Conservation (phyloP, 2,888 invertebrate genomes). For the Electrophaes corylata region DNA sequence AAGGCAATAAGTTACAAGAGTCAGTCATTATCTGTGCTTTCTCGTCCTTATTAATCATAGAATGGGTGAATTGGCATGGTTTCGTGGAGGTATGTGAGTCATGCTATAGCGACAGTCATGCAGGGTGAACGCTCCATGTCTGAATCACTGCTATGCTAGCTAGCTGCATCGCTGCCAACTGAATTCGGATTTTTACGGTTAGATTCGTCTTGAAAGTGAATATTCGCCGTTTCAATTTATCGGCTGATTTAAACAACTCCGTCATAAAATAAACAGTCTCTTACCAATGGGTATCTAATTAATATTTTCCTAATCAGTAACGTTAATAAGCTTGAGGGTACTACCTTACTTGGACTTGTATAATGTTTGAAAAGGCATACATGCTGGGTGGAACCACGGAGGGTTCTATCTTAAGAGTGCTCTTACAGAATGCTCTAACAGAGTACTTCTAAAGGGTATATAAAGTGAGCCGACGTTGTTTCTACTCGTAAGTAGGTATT, state of each 20-base stretch:
- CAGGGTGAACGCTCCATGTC: conserved; percentile 53
- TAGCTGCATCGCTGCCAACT: conserved; percentile 26
- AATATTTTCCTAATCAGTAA: too few species aligned
- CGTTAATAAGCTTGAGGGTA: too few species aligned
- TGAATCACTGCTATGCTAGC: conserved; percentile 59
- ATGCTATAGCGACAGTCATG: conserved; percentile 52
- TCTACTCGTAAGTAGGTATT: too few species aligned
- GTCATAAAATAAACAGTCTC: not conserved
- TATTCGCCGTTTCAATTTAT: not conserved
- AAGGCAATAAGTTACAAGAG: conserved; percentile 54
- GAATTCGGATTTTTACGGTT: conserved; percentile 55
- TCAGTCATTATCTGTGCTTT: conserved; percentile 56
- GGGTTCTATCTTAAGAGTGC: too few species aligned
- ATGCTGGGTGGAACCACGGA: too few species aligned
- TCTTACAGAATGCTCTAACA: too few species aligned
- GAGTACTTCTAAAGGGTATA: too few species aligned
- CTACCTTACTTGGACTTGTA: too few species aligned
- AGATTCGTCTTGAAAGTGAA: conserved; percentile 4
- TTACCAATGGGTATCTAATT: too few species aligned
- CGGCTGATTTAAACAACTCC: not conserved
- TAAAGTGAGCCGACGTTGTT: too few species aligned
- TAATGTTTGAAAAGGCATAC: too few species aligned
- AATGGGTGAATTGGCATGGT: conserved; percentile 60
- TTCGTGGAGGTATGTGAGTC: conserved; percentile 44
- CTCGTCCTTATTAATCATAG: conserved; percentile 61